Evolutionary conservation across 2,888 invertebrate species (phyloP).

Genomic region (Lobophora halterata): DNA sequence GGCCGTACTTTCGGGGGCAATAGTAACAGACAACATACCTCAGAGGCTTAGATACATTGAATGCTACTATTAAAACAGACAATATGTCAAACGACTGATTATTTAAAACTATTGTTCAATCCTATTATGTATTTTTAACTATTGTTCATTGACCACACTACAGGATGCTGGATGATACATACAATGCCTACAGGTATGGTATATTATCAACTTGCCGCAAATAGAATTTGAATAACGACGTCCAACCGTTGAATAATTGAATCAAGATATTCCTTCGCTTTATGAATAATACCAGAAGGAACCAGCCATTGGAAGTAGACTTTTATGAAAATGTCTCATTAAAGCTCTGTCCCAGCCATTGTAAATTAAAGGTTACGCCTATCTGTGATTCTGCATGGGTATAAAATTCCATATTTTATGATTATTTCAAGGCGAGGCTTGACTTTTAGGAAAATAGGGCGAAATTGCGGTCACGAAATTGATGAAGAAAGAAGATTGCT

Average conservation of each 20-base stretch:
- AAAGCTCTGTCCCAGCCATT: slow-evolving; percentile 19
- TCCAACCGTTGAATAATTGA: slow-evolving; percentile 40
- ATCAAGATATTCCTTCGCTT: slow-evolving; percentile 43
- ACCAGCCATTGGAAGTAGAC: slow-evolving; percentile 22
- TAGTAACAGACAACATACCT: no score
- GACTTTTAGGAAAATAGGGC: not conserved
- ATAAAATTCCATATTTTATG: slow-evolving; percentile 5
- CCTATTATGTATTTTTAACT: no score
- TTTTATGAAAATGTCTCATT: slow-evolving; percentile 14
- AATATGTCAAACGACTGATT: no score
- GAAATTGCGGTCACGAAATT: not conserved
- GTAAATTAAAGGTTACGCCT: slow-evolving; percentile 21
- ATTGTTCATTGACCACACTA: no score
- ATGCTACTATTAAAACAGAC: no score
- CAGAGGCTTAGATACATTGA: no score
- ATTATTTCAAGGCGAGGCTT: not conserved
- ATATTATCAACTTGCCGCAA: slow-evolving; percentile 26
- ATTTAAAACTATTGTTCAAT: no score
- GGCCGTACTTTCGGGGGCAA: no score
- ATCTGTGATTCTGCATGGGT: slow-evolving; percentile 18
- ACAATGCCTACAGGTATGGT: no score
- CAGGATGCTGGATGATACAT: no score
- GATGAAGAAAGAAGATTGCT: no score
- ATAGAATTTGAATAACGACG: slow-evolving; percentile 40
- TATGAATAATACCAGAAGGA: slow-evolving; percentile 34